Percentiles rank a stretch among this genome's conserved stretches.
These are phyloP conservation scores for Ianthella basta DNA, from an alignment of 37 sponge, comb jelly and placozoan species.

Conservation along the genomic window DNA sequence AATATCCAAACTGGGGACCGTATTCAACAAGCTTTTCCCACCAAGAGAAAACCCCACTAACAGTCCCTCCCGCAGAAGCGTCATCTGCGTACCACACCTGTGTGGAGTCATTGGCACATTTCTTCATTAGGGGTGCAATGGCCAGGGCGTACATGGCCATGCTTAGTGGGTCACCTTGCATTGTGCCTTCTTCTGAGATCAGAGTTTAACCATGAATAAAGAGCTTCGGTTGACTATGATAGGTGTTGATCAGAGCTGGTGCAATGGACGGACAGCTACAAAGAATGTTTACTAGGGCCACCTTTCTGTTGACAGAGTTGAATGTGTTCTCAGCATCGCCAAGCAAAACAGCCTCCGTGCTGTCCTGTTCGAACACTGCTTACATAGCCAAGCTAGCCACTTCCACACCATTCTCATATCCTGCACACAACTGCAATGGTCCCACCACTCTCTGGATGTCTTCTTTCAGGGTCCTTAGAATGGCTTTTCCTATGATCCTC, in stretches of 20 bases:
- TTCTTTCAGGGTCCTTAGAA: not conserved
- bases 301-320: not conserved
- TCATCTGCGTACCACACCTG: not conserved
- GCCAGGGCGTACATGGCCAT: not conserved
- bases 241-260: too few relatives aligned
- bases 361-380: not conserved
- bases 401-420: not conserved
- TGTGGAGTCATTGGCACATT: not conserved
- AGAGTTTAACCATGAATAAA: too few relatives aligned
- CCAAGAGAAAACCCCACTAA: not conserved
- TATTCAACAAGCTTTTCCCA: conserved; percentile 11
- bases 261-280: not conserved
- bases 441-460: conserved; percentile 5
- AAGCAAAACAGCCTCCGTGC: not conserved
- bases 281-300: not conserved
- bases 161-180: not conserved
- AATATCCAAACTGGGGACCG: not conserved
- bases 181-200: not conserved
- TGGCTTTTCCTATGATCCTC: conserved; percentile 8
- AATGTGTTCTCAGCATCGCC: not conserved
- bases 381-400: conserved; percentile 14
- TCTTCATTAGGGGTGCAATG: not conserved
- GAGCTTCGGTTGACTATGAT: too few relatives aligned
- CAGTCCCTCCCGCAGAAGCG: not conserved
- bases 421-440: conserved; percentile 10